phyloP scores from a whole-genome alignment of 2,888 invertebrate genomes.

The Mantis religiosa region DNA sequence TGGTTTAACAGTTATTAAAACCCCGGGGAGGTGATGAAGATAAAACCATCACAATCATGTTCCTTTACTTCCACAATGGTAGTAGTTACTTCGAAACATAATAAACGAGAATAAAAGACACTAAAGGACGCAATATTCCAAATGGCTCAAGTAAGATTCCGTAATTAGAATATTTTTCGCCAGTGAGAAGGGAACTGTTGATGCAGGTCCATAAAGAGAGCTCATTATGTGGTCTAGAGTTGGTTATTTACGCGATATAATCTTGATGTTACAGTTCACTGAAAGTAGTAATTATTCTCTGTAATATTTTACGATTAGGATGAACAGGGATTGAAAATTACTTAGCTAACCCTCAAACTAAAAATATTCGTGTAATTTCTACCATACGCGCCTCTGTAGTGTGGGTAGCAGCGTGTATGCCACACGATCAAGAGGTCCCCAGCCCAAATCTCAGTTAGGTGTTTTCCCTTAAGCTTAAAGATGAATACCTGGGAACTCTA shows the following conservation, averaged over 20 bases:
- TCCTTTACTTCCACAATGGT: neutral
- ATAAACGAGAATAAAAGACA: neutral
- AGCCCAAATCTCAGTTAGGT: no score
- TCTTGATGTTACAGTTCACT: neutral
- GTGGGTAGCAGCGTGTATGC: no score
- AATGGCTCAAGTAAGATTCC: neutral
- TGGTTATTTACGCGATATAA: neutral
- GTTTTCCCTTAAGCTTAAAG: no score
- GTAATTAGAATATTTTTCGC: neutral
- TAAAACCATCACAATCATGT: slow-evolving; percentile 6
- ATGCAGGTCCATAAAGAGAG: neutral
- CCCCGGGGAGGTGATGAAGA: slow-evolving; percentile 1
- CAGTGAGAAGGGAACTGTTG: neutral
- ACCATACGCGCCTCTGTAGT: no score
- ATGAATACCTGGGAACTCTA: no score
- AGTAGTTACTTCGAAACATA: neutral
- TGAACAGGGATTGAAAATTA: neutral
- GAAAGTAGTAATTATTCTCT: neutral
- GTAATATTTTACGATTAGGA: neutral
- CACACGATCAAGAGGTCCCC: no score
- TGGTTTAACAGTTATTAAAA: slow-evolving; percentile 1
- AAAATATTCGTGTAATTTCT: no score
- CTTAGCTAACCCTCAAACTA: neutral
- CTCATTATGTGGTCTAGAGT: neutral
- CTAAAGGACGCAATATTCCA: neutral